phyloP scores from a whole-genome alignment of 2,888 invertebrate genomes.

The Dasysyrphus tricinctus region DNA sequence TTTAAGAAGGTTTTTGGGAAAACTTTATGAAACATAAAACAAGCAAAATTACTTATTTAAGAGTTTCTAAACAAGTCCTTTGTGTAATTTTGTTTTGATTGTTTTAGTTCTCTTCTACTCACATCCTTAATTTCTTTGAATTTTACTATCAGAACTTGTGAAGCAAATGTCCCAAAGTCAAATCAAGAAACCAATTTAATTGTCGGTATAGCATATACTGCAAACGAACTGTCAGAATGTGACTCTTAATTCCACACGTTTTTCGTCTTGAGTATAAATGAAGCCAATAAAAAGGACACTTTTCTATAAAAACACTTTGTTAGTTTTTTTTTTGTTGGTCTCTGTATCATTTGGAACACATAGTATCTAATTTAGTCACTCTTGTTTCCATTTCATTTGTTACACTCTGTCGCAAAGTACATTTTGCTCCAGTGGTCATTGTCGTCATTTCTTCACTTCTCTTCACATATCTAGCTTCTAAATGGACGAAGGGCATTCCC shows the following conservation, averaged over 20 bases:
- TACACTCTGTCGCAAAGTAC: constrained; percentile 26
- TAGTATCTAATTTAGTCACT: constrained; percentile 23
- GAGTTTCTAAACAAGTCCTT: background rate
- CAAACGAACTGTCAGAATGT: constrained; percentile 30
- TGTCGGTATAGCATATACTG: background rate
- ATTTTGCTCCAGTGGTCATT: constrained; percentile 7
- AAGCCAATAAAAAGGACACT: constrained; percentile 38
- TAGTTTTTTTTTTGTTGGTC: background rate
- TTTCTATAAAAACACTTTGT: background rate
- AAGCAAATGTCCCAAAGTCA: background rate
- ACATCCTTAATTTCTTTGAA: background rate
- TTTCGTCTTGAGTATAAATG: constrained; percentile 11
- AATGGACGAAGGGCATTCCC: constrained; percentile 26
- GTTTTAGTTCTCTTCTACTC: background rate
- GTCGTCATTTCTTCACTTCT: constrained; percentile 32
- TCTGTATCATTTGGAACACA: constrained; percentile 27
- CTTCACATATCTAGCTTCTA: background rate
- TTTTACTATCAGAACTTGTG: background rate
- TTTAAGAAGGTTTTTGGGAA: background rate
- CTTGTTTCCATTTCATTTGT: constrained; percentile 32
- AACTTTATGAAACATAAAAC: background rate
- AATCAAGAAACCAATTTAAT: background rate
- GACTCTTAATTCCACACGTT: constrained; percentile 34
- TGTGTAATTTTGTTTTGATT: constrained; percentile 2
- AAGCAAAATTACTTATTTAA: background rate